phyloP scores from a whole-genome alignment of 2,888 invertebrate genomes.

The Clistopyga incitator region DNA sequence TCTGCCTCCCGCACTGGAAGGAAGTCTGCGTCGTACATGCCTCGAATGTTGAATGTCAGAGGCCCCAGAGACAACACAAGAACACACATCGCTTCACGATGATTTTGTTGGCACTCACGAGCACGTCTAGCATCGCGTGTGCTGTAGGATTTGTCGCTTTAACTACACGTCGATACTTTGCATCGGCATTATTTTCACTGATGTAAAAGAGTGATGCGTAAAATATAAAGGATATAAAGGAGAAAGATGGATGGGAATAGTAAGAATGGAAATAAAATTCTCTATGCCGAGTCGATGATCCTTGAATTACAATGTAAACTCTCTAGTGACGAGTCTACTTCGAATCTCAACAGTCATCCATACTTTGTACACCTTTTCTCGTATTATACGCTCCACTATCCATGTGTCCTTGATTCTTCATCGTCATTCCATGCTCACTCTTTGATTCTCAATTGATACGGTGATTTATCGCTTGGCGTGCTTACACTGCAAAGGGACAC shows the following conservation, averaged over 20 bases:
- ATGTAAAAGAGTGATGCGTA: background rate
- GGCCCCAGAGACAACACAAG: background rate
- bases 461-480: background rate
- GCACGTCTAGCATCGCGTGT: background rate
- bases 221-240: background rate
- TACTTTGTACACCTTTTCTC: background rate
- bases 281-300: constrained; percentile 20
- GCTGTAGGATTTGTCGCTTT: constrained; percentile 1
- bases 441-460: constrained; percentile 7
- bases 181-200: background rate
- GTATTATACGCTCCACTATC: background rate
- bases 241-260: background rate
- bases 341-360: constrained; percentile 1
- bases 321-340: constrained; percentile 3
- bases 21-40: constrained; percentile 55
- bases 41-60: constrained; percentile 46
- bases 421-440: background rate
- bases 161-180: background rate
- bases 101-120: constrained; percentile 9
- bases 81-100: constrained; percentile 14
- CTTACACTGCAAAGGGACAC: background rate
- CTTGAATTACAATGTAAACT: constrained; percentile 39
- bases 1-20: constrained; percentile 35
- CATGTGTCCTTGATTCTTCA: constrained; percentile 27
- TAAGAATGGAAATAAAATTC: background rate